Conservation (phyloP, 2,113 vertebrate genomes). For the Symphodus melops region DNA sequence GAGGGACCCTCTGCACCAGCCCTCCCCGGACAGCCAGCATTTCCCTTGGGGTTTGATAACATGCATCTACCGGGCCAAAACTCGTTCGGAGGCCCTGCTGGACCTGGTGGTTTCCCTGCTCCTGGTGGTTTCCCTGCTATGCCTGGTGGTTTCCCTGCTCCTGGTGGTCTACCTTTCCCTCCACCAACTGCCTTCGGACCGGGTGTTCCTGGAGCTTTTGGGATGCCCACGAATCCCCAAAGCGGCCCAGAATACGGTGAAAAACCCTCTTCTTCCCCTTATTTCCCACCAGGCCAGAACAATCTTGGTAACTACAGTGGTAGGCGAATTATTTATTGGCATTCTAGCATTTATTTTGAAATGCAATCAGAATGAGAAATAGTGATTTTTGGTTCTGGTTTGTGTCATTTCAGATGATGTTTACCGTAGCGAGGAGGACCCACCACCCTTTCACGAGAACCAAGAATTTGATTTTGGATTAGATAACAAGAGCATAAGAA, state of each 20-base stretch:
- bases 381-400: slow-evolving; percentile 6
- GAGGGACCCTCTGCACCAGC: slow-evolving; percentile 10
- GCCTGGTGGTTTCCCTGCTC: background rate
- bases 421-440: slow-evolving; percentile 54
- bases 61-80: slow-evolving; percentile 22
- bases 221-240: slow-evolving; percentile 18
- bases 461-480: slow-evolving; percentile 68
- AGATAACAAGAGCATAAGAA: slow-evolving; percentile 69
- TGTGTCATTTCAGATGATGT: slow-evolving; percentile 31
- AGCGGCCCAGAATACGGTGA: slow-evolving; percentile 37
- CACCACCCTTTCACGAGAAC: slow-evolving; percentile 68
- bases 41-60: slow-evolving; percentile 45
- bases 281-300: slow-evolving; percentile 42
- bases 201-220: slow-evolving; percentile 38
- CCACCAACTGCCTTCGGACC: slow-evolving; percentile 64
- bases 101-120: background rate
- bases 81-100: slow-evolving; percentile 10
- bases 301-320: slow-evolving; percentile 15
- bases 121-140: slow-evolving; percentile 24
- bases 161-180: slow-evolving; percentile 50
- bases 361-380: background rate
- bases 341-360: background rate
- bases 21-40: slow-evolving; percentile 20
- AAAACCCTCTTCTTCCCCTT: slow-evolving; percentile 39
- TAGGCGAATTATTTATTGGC: slow-evolving; percentile 11